These are phyloP conservation scores for Crocodylus rhombifer DNA, from an alignment of 2,797 vertebrate genomes.

Conservation along the genomic window DNA sequence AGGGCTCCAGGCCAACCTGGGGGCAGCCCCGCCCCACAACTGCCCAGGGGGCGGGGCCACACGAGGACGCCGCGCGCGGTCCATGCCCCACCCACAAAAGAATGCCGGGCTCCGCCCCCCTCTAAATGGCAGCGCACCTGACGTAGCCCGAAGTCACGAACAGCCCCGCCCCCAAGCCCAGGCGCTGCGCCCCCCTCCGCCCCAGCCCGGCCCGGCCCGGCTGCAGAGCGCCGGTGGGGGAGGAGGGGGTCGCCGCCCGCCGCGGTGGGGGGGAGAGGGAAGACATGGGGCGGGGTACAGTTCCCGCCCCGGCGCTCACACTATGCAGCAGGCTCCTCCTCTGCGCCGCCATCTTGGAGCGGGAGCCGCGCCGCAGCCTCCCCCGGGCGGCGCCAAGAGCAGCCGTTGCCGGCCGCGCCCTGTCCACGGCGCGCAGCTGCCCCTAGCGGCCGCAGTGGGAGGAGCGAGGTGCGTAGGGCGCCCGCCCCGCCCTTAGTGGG, in stretches of 20 bases:
- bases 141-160: no score
- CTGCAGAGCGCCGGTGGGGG: background rate
- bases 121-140: no score
- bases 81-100: no score
- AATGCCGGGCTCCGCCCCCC: no score
- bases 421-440: slow-evolving; percentile 27
- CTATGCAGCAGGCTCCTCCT: slow-evolving; percentile 92
- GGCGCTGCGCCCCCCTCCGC: no score
- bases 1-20: no score
- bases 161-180: no score
- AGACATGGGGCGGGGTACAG: no score
- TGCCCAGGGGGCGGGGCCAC: background rate
- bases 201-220: background rate
- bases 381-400: background rate
- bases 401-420: background rate
- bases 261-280: background rate
- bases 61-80: no score
- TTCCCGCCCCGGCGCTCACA: slow-evolving; percentile 83
- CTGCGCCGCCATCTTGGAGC: slow-evolving; percentile 93
- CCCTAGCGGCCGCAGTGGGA: background rate
- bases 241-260: background rate
- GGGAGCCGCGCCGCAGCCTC: slow-evolving; percentile 39
- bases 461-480: no score
- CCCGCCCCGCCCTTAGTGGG: background rate
- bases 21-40: background rate